Evolutionary conservation across 92 coral and sea anemone genomes (phyloP), one percentile per base, ranked within the genome.

Genomic region (Metridium senile): DNA sequence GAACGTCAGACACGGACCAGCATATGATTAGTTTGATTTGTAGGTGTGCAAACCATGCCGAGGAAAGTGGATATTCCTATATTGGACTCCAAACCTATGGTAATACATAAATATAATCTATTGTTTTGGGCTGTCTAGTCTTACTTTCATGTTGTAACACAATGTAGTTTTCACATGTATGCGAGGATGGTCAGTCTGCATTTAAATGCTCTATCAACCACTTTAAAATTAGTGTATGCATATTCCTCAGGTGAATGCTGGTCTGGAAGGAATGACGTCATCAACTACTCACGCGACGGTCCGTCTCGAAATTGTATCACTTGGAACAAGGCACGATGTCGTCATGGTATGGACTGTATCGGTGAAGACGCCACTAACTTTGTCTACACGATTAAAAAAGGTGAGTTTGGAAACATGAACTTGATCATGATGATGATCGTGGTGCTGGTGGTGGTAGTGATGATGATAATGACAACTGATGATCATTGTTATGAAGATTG

Each of bases 21-120:
- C 66, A 84, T 17, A 70, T 78, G 26, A 45, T 43, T n/a, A 49
- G 46, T 18, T 47, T 84, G 74, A 74, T 78, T 33, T 83, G 88
- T 72, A 70, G 83, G 28, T 83, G 88, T 51, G 83, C 83, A 45
- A 51, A 61, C 49, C 61, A 78, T 33, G 77, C 88, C 13, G 11
- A 45, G 16, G 23, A 39, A 17, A 62, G n/a, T 20, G 77, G 85
- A 23, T 71, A 76, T 20, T 34, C 20, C 1, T 53, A 66, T 57
- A 66, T 81, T 63, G 85, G 88, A 10, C 73, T 84, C 16, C 72
- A 76, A 13, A 52, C 77, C 28, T 72, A 78, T 51, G 88, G 88
- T 84, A 58, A 31, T n/a, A n/a, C n/a, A n/a, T n/a, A n/a, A 26
- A 23, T 21, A 2, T 9, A 21, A 9, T 11, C 7, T 58, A 26